These are phyloP conservation scores for Tineola bisselliella DNA, from an alignment of 2,888 invertebrate species.

Conservation along the genomic window DNA sequence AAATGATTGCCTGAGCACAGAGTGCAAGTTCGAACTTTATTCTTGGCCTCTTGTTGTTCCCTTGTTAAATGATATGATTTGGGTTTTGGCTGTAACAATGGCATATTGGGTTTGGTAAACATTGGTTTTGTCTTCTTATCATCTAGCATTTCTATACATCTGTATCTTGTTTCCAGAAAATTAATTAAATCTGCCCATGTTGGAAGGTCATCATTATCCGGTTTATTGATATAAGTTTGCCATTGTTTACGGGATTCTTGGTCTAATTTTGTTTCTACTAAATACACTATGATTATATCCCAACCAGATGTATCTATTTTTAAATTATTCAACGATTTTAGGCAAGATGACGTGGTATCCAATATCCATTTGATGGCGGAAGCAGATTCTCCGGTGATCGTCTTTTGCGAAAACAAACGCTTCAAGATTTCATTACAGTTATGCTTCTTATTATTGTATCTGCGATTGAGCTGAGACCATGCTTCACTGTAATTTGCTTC, in stretches of 20 bases:
- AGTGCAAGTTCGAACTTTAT: slow-evolving; percentile 7
- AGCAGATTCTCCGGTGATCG: slow-evolving; percentile 17
- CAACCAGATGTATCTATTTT: slow-evolving; percentile 14
- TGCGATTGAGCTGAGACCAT: slow-evolving; percentile 18
- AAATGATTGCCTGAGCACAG: slow-evolving; percentile 16
- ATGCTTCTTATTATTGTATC: slow-evolving; percentile 20
- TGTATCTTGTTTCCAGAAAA: slow-evolving; percentile 17
- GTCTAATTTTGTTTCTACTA: slow-evolving; percentile 20
- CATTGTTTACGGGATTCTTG: slow-evolving; percentile 19
- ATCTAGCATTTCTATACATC: slow-evolving; percentile 17
- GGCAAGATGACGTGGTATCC: slow-evolving; percentile 17
- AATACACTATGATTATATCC: slow-evolving; percentile 18
- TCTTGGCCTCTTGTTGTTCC: slow-evolving; percentile 4
- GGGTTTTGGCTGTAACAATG: no score
- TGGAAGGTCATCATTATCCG: slow-evolving; percentile 10
- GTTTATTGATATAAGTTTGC: no score
- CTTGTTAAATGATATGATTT: slow-evolving; percentile 16
- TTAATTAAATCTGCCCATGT: slow-evolving; percentile 13
- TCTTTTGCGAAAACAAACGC: slow-evolving; percentile 17
- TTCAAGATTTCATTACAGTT: slow-evolving; percentile 19
- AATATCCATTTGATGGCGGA: slow-evolving; percentile 16
- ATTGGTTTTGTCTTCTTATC: neutral
- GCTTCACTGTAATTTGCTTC: slow-evolving; percentile 19
- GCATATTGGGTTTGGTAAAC: neutral
- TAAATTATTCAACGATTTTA: slow-evolving; percentile 18